Conservation (phyloP, 2,888 invertebrate species). For the Agrotis clavis region DNA sequence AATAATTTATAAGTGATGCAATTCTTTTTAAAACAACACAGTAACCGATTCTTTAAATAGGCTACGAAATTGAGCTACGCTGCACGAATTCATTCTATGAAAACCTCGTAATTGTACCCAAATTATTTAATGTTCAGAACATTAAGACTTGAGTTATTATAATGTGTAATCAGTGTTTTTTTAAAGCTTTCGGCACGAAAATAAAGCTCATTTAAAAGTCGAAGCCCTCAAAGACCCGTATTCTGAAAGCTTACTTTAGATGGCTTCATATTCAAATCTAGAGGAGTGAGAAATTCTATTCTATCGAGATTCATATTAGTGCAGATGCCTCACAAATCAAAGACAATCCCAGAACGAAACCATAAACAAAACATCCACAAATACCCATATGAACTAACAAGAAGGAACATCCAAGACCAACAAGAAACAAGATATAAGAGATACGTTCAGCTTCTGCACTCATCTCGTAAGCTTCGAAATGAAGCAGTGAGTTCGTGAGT, state of each 20-base stretch:
- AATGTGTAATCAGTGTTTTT: not conserved
- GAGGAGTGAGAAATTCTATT: no score
- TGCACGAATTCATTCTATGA: slow-evolving; percentile 10
- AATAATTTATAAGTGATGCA: not conserved
- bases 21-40: slow-evolving; percentile 5
- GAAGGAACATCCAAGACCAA: slow-evolving; percentile 20
- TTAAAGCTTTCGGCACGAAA: not conserved
- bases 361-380: slow-evolving; percentile 20
- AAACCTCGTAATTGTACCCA: slow-evolving; percentile 10
- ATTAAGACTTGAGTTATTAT: not conserved
- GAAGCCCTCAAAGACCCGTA: not conserved
- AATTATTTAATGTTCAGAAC: slow-evolving; percentile 13
- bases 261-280: no score
- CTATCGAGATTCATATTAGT: slow-evolving; percentile 2
- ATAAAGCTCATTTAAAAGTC: slow-evolving; percentile 15
- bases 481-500: slow-evolving; percentile 14
- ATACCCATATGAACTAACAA: slow-evolving; percentile 21
- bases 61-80: not conserved
- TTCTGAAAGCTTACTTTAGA: not conserved
- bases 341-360: slow-evolving; percentile 19
- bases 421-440: slow-evolving; percentile 15
- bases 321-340: slow-evolving; percentile 13
- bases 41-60: slow-evolving; percentile 30
- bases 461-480: slow-evolving; percentile 29
- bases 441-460: slow-evolving; percentile 23